Base-by-base conservation (phyloP, 2,888 invertebrate species). In the Opisthograptis luteolata region DNA sequence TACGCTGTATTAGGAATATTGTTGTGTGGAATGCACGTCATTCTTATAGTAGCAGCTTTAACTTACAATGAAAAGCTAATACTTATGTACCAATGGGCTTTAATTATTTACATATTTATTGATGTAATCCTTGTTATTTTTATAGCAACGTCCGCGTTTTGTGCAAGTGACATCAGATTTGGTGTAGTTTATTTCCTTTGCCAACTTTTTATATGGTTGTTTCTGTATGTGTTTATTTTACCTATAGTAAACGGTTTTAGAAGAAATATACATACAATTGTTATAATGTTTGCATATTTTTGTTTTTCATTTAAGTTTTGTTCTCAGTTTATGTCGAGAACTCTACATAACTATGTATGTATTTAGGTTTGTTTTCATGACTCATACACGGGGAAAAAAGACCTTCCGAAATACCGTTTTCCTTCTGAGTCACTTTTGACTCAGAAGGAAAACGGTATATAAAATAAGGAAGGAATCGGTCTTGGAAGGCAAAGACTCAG, bases 201-300 rank as follows among this genome's bases (percentile, higher is more conserved):
- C 9, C 64, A 71, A 61, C 0, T 66, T 10, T 15, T 65, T 1
- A 73, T 69, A 46, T 83, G 83, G 81, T 19, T 69, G 7, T 27
- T 70, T 47, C 48, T 78, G 22, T 76, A 72, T 50, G 8, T 51
- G 13, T 65, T 65, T 44, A 36, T 80, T 20, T 66, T 83, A 13
- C 71, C 81, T 7, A 67, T 74, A 10, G 70, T 83, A 4, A 83
- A 84, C 55, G 83, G 84, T 28, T 81, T 77, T 42, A 76, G 84
- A 41, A 66, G 60, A 62, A 80, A 62, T 65, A 80, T 84, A 59
- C 76, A 76, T 34, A 80, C 79, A n/a, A 62, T 82, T 32, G 64
- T 74, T 8, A 74, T 81, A 55, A 50, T 66, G 36, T 28, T 79
- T 30, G 37, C 55, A 64, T 15, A 2, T 17, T 6, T 15, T 31